Evolutionary conservation across 2,888 invertebrate species (phyloP), one percentile per base, ranked within the genome.

Genomic region (Hecatera dysodea): DNA sequence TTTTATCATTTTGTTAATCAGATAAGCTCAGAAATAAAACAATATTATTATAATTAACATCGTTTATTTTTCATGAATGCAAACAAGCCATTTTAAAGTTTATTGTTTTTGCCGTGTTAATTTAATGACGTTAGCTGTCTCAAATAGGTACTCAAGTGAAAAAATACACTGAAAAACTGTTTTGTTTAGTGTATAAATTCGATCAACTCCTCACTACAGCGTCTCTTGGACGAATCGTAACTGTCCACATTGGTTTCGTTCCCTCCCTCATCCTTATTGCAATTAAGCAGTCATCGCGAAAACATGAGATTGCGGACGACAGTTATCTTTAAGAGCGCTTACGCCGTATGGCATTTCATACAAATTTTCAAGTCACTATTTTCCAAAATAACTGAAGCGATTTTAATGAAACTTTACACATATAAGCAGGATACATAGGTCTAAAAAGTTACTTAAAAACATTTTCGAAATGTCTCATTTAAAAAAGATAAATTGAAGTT

Each of bases 21-120:
- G 69, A 63, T 53, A 71, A 46, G 24, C 24, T 19, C 29, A 55
- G 46, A 48, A 64, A 55, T 71, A 24, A 71, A 64, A 71, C 29
- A 48, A 36, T 60, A 46, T 48, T 33, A 73, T 36, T 33, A 73
- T 44, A 39, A 44, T 36, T 46, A 52, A 44, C n/a, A 39, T 15
- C 29, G 44, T 46, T 74, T 39, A 33, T 24, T 72, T 62, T 73
- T 73, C 24, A 50, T 73, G n/a, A 50, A 61, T 42, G 73, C 17
- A 33, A 71, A 62, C n/a, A 50, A 73, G 33, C 48, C 17, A 24
- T 59, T 56, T 42, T 24, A 17, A 57, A 36, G 39, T 52, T 70
- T 53, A 71, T 52, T 22, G 44, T 62, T 27, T 19, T 69, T 29
- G 50, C 17, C 1, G 46, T 24, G 29, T 22, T 50, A 61, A 15